Conservation (phyloP, 2,888 invertebrate species). For the Tupiocoris notatus region DNA sequence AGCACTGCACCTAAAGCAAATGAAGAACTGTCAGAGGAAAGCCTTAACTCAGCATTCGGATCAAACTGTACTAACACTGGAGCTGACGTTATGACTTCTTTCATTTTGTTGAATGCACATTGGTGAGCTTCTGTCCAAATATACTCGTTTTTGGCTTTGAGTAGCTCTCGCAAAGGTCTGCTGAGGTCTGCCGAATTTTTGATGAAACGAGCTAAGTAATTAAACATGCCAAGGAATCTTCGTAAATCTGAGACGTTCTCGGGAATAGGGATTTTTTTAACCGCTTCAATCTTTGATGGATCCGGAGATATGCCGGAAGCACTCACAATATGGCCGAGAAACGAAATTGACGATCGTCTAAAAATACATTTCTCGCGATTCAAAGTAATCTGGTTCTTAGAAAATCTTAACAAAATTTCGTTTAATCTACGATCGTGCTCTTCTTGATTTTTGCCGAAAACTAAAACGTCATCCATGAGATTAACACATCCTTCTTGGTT, state of each 20-base stretch:
- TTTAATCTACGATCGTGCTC: not conserved
- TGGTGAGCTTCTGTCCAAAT: not conserved
- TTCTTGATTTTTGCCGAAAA: too few species aligned
- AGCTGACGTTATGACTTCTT: not conserved
- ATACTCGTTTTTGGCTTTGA: not conserved
- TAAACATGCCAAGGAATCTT: not conserved
- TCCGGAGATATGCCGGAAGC: not conserved
- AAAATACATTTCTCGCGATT: not conserved
- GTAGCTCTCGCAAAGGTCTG: not conserved
- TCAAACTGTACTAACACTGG: slow-evolving; percentile 31
- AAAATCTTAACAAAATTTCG: not conserved
- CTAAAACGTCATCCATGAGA: slow-evolving; percentile 33
- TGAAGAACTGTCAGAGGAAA: slow-evolving; percentile 50
- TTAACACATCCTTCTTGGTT: slow-evolving; percentile 27
- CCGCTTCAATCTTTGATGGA: not conserved
- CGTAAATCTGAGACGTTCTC: not conserved
- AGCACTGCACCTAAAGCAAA: slow-evolving; percentile 42
- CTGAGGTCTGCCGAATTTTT: not conserved
- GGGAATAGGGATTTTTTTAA: not conserved
- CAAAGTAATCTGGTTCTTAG: not conserved
- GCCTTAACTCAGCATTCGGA: slow-evolving; percentile 45
- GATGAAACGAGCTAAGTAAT: not conserved
- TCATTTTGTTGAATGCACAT: not conserved
- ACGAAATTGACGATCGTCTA: not conserved
- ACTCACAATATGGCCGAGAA: not conserved